These are phyloP conservation scores for Eulithis testata DNA, from an alignment of 2,888 invertebrate genomes.

Conservation along the genomic window DNA sequence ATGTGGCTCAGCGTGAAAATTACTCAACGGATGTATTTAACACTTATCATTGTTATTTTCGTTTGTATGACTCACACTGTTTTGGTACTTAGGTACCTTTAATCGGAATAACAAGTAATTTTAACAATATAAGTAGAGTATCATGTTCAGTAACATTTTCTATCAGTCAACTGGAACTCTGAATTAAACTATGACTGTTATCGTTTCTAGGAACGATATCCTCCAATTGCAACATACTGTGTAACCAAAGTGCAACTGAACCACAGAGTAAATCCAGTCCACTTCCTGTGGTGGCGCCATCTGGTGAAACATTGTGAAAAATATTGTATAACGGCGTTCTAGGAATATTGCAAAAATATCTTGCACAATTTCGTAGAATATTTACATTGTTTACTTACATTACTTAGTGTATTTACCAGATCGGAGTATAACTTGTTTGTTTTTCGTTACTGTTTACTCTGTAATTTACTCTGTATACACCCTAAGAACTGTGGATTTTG, in stretches of 20 bases:
- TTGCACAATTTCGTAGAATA: conserved; percentile 9
- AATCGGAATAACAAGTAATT: too few species aligned
- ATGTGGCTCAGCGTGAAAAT: neutral
- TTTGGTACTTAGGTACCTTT: too few species aligned
- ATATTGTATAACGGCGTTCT: neutral
- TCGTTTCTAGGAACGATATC: neutral
- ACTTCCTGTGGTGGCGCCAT: conserved; percentile 16
- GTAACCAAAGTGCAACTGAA: conserved; percentile 4
- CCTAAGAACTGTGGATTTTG: too few species aligned
- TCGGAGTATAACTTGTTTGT: too few species aligned
- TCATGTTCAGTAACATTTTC: too few species aligned
- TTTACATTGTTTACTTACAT: too few species aligned
- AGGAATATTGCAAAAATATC: neutral
- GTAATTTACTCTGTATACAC: too few species aligned
- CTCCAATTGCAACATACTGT: conserved; percentile 8
- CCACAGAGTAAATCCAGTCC: neutral
- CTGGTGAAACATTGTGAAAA: conserved; percentile 20
- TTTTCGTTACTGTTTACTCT: too few species aligned
- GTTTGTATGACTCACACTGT: neutral
- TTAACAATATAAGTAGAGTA: too few species aligned
- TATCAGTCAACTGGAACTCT: too few species aligned
- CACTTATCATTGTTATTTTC: neutral
- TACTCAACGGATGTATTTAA: neutral
- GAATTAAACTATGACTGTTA: too few species aligned
- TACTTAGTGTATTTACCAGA: too few species aligned